Percentiles rank a stretch among this genome's conserved stretches.
phyloP scores from a whole-genome alignment of 2,113 vertebrate genomes.

The Raphicerus campestris region DNA sequence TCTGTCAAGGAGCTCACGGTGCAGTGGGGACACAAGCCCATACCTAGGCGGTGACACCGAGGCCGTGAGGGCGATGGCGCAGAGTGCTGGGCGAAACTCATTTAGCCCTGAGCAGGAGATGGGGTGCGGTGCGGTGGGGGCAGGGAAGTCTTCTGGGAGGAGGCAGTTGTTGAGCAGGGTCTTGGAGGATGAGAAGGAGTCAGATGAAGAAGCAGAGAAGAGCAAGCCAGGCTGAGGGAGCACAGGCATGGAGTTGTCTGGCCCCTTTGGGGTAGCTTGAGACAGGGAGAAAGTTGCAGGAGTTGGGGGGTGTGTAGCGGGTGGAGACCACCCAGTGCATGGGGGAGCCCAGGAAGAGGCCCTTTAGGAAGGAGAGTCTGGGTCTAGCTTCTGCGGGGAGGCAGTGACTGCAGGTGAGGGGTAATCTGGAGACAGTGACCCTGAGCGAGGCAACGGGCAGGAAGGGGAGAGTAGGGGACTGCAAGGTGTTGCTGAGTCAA shows the following conservation, averaged over 20 bases:
- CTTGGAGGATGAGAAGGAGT: neutral
- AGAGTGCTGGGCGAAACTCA: fast-evolving
- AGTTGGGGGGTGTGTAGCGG: too few relatives aligned
- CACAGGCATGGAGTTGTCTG: too few relatives aligned
- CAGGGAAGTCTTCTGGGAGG: neutral
- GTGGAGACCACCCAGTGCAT: neutral
- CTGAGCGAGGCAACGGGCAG: too few relatives aligned
- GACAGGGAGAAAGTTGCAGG: neutral
- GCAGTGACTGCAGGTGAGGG: neutral
- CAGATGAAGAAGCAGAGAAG: neutral
- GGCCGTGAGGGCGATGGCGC: fast-evolving
- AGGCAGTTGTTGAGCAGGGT: neutral
- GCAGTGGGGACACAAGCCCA: neutral
- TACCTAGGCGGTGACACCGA: neutral
- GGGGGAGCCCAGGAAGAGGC: neutral
- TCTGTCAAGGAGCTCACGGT: fast-evolving
- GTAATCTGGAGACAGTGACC: neutral
- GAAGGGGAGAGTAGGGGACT: neutral
- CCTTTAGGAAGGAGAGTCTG: neutral
- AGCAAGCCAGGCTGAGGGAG: neutral
- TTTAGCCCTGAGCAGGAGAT: neutral
- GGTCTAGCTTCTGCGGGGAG: neutral
- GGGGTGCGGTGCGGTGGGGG: neutral
- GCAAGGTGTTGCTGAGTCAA: neutral
- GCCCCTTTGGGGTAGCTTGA: neutral